These are phyloP conservation scores for Diabrotica balteata DNA, from an alignment of 2,888 invertebrate genomes.

Conservation along the genomic window DNA sequence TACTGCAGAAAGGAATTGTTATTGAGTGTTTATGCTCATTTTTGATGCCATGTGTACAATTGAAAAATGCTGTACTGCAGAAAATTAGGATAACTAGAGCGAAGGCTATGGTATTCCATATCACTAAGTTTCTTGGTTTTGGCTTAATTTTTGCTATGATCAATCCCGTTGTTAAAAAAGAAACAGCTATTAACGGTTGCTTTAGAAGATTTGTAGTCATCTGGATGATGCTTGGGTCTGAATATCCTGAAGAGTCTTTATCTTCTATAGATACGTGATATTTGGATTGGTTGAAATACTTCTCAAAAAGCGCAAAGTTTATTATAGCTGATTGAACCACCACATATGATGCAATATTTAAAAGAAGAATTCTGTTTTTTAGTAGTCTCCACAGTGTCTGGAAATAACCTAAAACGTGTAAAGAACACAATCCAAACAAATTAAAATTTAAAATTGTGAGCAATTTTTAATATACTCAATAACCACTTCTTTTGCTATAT, in stretches of 20 bases:
- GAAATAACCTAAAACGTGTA: conserved; percentile 55
- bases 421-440: no score
- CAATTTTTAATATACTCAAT: no score
- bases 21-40: conserved; percentile 60
- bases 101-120: conserved; percentile 61
- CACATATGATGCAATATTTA: conserved; percentile 63
- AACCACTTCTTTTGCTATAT: no score
- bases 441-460: no score
- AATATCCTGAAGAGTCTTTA: conserved; percentile 62
- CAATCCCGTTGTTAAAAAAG: conserved; percentile 64
- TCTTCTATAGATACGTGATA: conserved; percentile 63
- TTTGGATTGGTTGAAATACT: conserved; percentile 66
- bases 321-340: conserved; percentile 64
- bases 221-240: conserved; percentile 65
- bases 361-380: conserved; percentile 65
- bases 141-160: conserved; percentile 64
- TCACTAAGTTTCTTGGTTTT: conserved; percentile 61
- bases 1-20: conserved; percentile 64
- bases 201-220: conserved; percentile 64
- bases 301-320: conserved; percentile 65
- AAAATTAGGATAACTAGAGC: conserved; percentile 54
- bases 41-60: conserved; percentile 46
- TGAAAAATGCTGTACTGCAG: conserved; percentile 53
- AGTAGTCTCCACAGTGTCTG: conserved; percentile 63
- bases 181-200: conserved; percentile 64